A percentile compares a stretch with the other conserved stretches of the same genome.
These are phyloP conservation scores for Laterallus jamaicensis DNA, from an alignment of 2,113 vertebrate species.

Conservation along the genomic window DNA sequence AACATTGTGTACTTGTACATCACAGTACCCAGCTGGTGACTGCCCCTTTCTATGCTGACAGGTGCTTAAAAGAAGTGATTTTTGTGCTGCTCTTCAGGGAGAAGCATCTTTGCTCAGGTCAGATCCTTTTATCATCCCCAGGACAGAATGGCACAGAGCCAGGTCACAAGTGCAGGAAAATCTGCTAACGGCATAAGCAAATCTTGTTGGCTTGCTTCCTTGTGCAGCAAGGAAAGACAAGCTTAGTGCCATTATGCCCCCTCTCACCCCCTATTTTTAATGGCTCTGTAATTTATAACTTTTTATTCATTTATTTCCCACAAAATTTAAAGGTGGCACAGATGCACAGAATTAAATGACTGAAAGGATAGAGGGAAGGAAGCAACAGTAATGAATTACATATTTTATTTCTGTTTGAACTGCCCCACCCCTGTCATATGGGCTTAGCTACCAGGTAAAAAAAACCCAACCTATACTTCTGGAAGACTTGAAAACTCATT, in stretches of 20 bases:
- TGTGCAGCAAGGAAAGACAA: neutral
- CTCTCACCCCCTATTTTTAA: fast-evolving
- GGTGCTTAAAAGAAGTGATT: neutral
- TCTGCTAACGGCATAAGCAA: neutral
- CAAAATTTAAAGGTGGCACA: neutral
- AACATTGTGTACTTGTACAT: neutral
- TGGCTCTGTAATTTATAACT: neutral
- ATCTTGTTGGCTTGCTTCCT: neutral
- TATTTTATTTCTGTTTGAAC: neutral
- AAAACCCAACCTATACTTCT: neutral
- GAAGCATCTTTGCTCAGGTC: neutral
- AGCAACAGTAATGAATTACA: neutral
- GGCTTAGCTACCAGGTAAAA: neutral
- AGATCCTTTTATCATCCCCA: neutral
- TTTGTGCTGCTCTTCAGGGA: neutral
- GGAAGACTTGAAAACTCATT: neutral
- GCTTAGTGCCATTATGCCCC: neutral
- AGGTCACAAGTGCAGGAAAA: neutral
- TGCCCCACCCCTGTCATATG: neutral
- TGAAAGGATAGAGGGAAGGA: neutral
- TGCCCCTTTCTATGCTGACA: neutral
- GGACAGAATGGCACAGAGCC: neutral
- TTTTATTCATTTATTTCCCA: neutral
- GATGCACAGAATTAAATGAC: neutral
- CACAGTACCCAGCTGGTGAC: fast-evolving